These are phyloP conservation scores for Myopa tessellatipennis DNA, from an alignment of 2,888 invertebrate species.

Conservation along the genomic window DNA sequence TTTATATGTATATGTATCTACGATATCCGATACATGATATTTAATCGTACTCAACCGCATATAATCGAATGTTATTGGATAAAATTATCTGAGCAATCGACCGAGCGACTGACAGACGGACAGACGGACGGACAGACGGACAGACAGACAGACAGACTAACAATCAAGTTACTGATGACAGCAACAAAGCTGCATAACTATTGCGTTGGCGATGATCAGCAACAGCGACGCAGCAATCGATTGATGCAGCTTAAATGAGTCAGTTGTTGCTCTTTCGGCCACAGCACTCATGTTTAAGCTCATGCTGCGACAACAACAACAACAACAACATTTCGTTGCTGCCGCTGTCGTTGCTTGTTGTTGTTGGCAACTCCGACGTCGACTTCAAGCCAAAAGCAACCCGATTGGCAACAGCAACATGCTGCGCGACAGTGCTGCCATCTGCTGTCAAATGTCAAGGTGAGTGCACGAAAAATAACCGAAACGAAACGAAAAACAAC, in stretches of 20 bases:
- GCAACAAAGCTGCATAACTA: constrained; percentile 1
- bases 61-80: neutral
- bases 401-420: constrained; percentile 47
- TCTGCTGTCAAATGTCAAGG: constrained; percentile 46
- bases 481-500: constrained; percentile 22
- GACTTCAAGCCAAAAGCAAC: constrained; percentile 3
- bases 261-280: neutral
- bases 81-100: neutral
- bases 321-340: constrained; percentile 21
- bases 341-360: neutral
- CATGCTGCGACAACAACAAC: neutral
- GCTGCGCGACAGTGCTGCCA: constrained; percentile 45
- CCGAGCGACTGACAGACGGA: no score
- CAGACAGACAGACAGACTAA: no score
- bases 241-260: constrained; percentile 3
- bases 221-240: neutral
- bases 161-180: neutral
- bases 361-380: neutral
- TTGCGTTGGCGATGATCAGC: constrained; percentile 9
- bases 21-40: neutral
- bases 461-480: constrained; percentile 32
- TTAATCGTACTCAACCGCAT: neutral
- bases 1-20: constrained; percentile 13
- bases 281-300: neutral
- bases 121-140: no score